Evolutionary conservation across 1,140 invertebrate species (phyloP), one percentile per base, ranked within the genome.

Genomic region (Vanessa tameamea): DNA sequence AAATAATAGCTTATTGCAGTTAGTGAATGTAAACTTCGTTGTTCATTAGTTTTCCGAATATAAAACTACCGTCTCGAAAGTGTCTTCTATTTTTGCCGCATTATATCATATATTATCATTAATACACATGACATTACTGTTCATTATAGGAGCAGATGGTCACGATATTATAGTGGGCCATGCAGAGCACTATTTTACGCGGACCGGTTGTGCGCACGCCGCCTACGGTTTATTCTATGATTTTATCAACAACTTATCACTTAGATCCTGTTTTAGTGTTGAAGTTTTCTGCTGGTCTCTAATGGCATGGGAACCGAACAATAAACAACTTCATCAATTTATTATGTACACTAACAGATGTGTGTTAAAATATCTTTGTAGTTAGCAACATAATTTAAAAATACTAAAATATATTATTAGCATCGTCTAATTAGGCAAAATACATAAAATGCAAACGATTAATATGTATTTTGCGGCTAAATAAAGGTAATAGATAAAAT

Each of bases 181-280:
- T 78, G 78, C 75, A 78, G 63, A 81, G 81, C 83, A 84, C 81
- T 78, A 80, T 82, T 86, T 86, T 83, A 85, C 83, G 83, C 77
- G 77, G 79, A 75, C 77, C 81, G 81, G 78, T 80, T 82, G 67
- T 63, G 75, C 76, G 86, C 87, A 87, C 86, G 87, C 78, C 76
- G 87, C 79, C 79, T 79, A 76, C 75, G 72, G 65, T 79, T 77
- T 80, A 87, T 83, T 83, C 83, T 82, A 83, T 80, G 82, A 80
- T 83, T 81, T 85, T 79, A 83, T 80, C 80, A 81, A 87, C 87
- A 90, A 88, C 89, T 90, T 92, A 90, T 90, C 87, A 88, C 88
- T 84, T 84, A 87, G 81, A 87, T 87, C 87, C 85, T 90, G 87
- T 89, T 86, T 77, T 78, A 80, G 75, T 78, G 66, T 79, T 73